Base-by-base conservation (phyloP, 1,140 invertebrate species). In the Diabrotica virgifera region DNA sequence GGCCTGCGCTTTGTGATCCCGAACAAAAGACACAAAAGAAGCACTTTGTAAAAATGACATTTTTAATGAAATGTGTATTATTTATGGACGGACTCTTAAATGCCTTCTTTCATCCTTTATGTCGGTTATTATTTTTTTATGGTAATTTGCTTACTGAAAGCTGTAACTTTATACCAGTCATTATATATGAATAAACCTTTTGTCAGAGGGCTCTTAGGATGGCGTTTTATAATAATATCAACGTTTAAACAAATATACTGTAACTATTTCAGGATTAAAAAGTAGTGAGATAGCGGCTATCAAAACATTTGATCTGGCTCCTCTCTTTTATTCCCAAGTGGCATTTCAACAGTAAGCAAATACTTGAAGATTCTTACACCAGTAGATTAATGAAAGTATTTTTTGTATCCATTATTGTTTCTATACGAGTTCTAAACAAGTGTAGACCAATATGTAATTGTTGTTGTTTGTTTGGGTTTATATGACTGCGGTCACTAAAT, bases 31-130 rank as follows among this genome's bases (percentile, higher is more conserved):
- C 57, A 72, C 71, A 73, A 73, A 67, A 64, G 70, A 51, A 64
- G 66, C 67, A 72, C 72, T 73, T 73, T 73, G 68, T 73, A 65
- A 71, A 58, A 67, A 56, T 72, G 72, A 73, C 72, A 72, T 63
- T 66, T 73, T 71, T 71, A 73, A 73, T 71, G 72, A 73, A 73
- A 73, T 68, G 72, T 69, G 61, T 64, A 70, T 71, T 67, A 73
- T 73, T 71, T 72, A 73, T 70, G 66, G 62, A 52, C 24, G 38
- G 36, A 36, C 24, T 62, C 66, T 67, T 66, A 63, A 55, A 64
- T 66, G 13, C 51, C 52, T 59, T 60, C 52, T 63, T 66, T 61
- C 52, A 57, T 59, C 11, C 55, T 58, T 52, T 58, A 60, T 62
- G 35, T 62, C 62, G 38, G 60, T 68, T 68, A 65, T 68, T 68